Evolutionary conservation across 2,113 vertebrate genomes (phyloP).

Genomic region (Eretmochelys imbricata): DNA sequence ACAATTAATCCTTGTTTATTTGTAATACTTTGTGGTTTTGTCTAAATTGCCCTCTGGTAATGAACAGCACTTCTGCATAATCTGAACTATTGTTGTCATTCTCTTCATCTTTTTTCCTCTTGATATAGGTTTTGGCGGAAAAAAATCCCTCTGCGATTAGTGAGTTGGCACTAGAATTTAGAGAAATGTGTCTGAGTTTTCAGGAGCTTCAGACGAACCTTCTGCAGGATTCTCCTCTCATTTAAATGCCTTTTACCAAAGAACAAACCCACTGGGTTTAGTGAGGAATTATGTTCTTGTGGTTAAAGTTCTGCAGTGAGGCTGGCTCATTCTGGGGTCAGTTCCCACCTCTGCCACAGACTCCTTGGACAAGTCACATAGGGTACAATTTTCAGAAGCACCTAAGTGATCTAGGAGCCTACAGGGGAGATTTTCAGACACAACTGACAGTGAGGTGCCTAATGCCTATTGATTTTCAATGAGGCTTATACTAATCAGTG

Average conservation of each 20-base stretch:
- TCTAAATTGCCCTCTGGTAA: slow-evolving; percentile 63
- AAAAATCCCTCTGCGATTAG: neutral
- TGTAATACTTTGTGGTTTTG: slow-evolving; percentile 58
- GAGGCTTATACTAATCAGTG: neutral
- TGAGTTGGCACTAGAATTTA: neutral
- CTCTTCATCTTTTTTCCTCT: neutral
- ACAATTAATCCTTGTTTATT: slow-evolving; percentile 79
- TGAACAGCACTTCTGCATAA: slow-evolving; percentile 45
- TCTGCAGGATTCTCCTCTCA: neutral
- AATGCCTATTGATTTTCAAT: neutral
- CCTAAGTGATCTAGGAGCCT: fast-evolving
- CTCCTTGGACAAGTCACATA: neutral
- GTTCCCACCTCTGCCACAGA: fast-evolving
- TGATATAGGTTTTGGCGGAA: slow-evolving; percentile 16
- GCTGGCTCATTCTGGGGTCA: neutral
- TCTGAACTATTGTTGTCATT: slow-evolving; percentile 44
- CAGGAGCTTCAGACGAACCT: neutral
- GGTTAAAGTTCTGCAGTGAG: fast-evolving
- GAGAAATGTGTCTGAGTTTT: neutral
- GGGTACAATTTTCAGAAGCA: neutral
- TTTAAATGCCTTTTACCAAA: no score
- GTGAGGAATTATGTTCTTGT: fast-evolving
- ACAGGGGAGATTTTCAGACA: neutral
- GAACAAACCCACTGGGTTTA: neutral
- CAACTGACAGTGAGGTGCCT: neutral